Conservation (phyloP, 2,888 invertebrate genomes). For the Gryllus longicercus region DNA sequence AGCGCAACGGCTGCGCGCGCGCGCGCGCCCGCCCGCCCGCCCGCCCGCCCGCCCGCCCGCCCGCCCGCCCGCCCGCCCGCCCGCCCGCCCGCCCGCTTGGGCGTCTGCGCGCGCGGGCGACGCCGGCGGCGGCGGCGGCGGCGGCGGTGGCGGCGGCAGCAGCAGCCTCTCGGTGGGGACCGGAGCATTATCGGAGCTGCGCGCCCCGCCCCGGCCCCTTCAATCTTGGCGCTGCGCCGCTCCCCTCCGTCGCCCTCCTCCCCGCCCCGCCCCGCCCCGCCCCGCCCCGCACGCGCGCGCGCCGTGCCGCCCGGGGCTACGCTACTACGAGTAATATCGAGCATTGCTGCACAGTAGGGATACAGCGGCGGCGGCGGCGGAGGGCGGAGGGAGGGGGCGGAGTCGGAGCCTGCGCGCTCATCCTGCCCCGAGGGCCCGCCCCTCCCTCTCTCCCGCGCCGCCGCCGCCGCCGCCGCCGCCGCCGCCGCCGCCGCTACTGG, state of each 20-base stretch:
- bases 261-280: not conserved
- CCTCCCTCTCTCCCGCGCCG: not conserved
- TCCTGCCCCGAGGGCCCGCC: slow-evolving; percentile 18
- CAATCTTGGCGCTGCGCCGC: not conserved
- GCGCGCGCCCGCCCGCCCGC: not conserved
- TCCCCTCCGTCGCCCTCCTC: slow-evolving; percentile 4
- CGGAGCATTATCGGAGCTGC: slow-evolving; percentile 19
- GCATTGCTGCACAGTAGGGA: slow-evolving; percentile 9
- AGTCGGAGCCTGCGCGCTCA: slow-evolving; percentile 2
- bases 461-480: not conserved
- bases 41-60: not conserved
- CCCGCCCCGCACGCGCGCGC: not conserved
- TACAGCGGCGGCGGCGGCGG: not conserved
- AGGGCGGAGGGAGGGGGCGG: not conserved
- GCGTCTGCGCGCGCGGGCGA: not conserved
- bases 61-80: not conserved
- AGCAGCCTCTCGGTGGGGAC: not conserved
- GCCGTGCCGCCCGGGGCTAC: not conserved
- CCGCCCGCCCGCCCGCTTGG: not conserved
- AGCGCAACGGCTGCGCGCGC: not conserved
- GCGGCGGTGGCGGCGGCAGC: not conserved
- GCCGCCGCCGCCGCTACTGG: slow-evolving; percentile 17
- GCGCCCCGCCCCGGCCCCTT: not conserved
- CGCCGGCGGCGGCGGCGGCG: slow-evolving; percentile 4
- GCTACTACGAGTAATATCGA: slow-evolving; percentile 8